Evolutionary conservation across 1,140 invertebrate species (phyloP).

Genomic region (Drosophila repletoides): DNA sequence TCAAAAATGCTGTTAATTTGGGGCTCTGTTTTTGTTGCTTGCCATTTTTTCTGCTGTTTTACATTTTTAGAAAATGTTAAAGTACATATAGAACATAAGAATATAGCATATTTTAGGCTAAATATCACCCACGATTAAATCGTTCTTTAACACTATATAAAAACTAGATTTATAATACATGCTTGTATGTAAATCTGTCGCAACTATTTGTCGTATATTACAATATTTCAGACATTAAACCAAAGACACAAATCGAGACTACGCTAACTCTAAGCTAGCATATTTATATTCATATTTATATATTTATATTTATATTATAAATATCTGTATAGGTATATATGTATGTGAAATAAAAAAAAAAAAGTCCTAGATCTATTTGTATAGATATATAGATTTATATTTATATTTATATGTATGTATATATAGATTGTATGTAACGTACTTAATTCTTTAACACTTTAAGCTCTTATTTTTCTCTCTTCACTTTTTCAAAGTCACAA

Average conservation of each 20-base stretch:
- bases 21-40: constrained; percentile 25
- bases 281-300: constrained; percentile 45
- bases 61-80: constrained; percentile 80
- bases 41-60: constrained; percentile 43
- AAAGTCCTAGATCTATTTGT: constrained; percentile 34
- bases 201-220: constrained; percentile 21
- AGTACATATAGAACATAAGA: constrained; percentile 78
- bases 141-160: constrained; percentile 78
- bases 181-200: constrained; percentile 26
- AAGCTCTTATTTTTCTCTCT: constrained; percentile 55
- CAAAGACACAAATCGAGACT: constrained; percentile 44
- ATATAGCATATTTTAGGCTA: constrained; percentile 82
- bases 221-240: constrained; percentile 38
- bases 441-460: constrained; percentile 60
- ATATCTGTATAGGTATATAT: constrained; percentile 32
- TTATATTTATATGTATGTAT: constrained; percentile 34
- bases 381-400: constrained; percentile 45
- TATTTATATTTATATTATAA: constrained; percentile 38
- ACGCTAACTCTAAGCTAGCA: constrained; percentile 47
- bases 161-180: constrained; percentile 75
- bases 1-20: constrained; percentile 28
- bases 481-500: constrained; percentile 27
- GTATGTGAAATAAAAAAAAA: too few species aligned
- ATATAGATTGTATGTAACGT: constrained; percentile 47
- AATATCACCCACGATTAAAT: constrained; percentile 82